Base-by-base conservation (phyloP, 2,888 invertebrate genomes). In the Galeopsomyia nigrocyanea region DNA sequence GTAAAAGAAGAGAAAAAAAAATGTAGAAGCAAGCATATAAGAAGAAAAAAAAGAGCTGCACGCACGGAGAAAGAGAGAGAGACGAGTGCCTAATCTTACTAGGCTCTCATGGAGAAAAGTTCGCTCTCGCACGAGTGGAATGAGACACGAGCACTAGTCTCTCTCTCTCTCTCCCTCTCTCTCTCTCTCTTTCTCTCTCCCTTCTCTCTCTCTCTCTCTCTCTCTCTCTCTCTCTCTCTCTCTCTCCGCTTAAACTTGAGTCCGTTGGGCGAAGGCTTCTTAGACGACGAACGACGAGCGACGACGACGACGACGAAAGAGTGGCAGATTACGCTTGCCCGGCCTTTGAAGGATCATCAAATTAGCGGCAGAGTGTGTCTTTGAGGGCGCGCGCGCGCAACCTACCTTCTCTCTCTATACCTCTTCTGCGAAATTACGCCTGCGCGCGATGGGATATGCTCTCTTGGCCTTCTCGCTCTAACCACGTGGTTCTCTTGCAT, bases 281-380 rank as follows among this genome's bases (percentile, higher is more conserved):
- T 16, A 58, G 58, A 68, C 53, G 39, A 39, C 39, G 39, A 39
- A 13, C 39, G 13, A 31, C 31, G 31, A 31, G 7, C 31, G 31
- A 31, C 31, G 31, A 31, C 31, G 31, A 39, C 39, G 75, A 79
- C 80, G 79, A 82, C 80, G 79, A 78, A 79, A 77, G 82, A 81
- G 83, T 81, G 82, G 83, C 83, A 82, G 83, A 83, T 84, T 85
- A 84, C 83, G 81, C 74, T 71, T 65, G 82, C 79, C 81, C 77
- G 76, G 80, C 77, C 82, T 83, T 81, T 84, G 82, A 84, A 85
- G 84, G 85, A 85, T 85, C 85, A 84, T 86, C 85, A 86, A 85
- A 86, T 86, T 86, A 86, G 84, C 82, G 80, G 79, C 81, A 84
- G 84, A 83, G 83, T 83, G 84, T 84, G 82, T 84, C 85, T 84